phyloP scores from a whole-genome alignment of 2,888 invertebrate genomes.

The Chalcis sispes region DNA sequence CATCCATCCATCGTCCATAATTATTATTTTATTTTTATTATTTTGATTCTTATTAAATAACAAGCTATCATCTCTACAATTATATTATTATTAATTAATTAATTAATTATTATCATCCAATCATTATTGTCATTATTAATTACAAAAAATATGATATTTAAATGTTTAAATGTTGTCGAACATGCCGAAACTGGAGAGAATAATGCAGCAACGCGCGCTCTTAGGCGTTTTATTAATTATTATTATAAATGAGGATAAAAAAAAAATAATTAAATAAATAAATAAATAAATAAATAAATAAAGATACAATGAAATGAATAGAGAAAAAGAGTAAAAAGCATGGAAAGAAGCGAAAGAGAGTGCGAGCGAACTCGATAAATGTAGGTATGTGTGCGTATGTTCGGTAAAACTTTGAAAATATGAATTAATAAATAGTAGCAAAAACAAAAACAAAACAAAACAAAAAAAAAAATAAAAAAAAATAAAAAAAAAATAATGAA shows the following conservation, averaged over 20 bases:
- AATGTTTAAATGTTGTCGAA: slow-evolving; percentile 67
- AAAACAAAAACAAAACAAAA: neutral
- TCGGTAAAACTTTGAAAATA: slow-evolving; percentile 41
- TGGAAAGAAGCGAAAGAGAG: slow-evolving; percentile 7
- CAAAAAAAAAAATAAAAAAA: neutral
- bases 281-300: no score
- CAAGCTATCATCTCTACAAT: slow-evolving; percentile 48
- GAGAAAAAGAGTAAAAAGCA: neutral
- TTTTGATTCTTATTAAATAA: slow-evolving; percentile 53
- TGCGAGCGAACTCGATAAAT: slow-evolving; percentile 35
- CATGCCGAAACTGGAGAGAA: slow-evolving; percentile 45
- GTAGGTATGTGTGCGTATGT: slow-evolving; percentile 43
- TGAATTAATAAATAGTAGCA: slow-evolving; percentile 20
- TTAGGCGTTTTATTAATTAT: slow-evolving; percentile 54
- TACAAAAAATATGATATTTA: slow-evolving; percentile 71
- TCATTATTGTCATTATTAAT: slow-evolving; percentile 64
- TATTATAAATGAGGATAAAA: slow-evolving; percentile 9
- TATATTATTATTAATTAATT: slow-evolving; percentile 69
- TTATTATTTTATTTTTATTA: slow-evolving; percentile 56
- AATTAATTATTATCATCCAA: slow-evolving; percentile 63
- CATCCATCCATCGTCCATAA: slow-evolving; percentile 44
- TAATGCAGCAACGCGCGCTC: slow-evolving; percentile 42
- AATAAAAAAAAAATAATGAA: slow-evolving; percentile 7
- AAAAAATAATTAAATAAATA: neutral
- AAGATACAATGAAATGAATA: slow-evolving; percentile 16